Percentiles rank a stretch among this genome's conserved stretches.
Conservation (phyloP, 2,888 invertebrate species). For the Automeris io region DNA sequence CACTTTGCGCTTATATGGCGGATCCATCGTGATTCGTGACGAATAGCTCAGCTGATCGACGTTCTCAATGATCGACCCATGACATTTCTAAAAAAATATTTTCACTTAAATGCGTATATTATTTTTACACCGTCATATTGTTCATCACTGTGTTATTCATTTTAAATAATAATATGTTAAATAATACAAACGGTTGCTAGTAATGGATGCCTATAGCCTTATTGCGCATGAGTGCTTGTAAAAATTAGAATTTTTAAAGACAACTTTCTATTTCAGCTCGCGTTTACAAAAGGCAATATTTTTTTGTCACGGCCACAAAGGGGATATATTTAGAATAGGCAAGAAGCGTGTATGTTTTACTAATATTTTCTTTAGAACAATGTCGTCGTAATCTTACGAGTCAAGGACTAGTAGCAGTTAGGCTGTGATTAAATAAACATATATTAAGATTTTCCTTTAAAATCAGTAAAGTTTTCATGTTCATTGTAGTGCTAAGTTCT, state of each 20-base stretch:
- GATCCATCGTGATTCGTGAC: too few relatives aligned
- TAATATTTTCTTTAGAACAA: conserved; percentile 3
- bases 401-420: conserved; percentile 1
- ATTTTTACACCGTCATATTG: too few relatives aligned
- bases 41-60: too few relatives aligned
- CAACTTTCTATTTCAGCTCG: conserved; percentile 2
- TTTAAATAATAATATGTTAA: too few relatives aligned
- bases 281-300: not conserved
- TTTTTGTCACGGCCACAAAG: not conserved
- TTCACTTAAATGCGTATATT: too few relatives aligned
- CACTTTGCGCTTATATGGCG: too few relatives aligned
- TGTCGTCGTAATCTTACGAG: conserved; percentile 1
- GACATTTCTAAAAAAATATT: too few relatives aligned
- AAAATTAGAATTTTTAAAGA: not conserved
- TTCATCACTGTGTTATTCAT: too few relatives aligned
- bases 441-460: not conserved
- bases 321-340: conserved; percentile 1
- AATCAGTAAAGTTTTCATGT: not conserved
- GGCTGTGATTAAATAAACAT: not conserved
- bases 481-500: too few relatives aligned
- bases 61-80: too few relatives aligned
- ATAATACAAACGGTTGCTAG: too few relatives aligned
- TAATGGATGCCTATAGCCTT: too few relatives aligned
- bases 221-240: conserved; percentile 1
- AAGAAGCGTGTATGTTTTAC: conserved; percentile 1